Conservation (phyloP, 1,140 invertebrate species). For the Agrypnia vestita region DNA sequence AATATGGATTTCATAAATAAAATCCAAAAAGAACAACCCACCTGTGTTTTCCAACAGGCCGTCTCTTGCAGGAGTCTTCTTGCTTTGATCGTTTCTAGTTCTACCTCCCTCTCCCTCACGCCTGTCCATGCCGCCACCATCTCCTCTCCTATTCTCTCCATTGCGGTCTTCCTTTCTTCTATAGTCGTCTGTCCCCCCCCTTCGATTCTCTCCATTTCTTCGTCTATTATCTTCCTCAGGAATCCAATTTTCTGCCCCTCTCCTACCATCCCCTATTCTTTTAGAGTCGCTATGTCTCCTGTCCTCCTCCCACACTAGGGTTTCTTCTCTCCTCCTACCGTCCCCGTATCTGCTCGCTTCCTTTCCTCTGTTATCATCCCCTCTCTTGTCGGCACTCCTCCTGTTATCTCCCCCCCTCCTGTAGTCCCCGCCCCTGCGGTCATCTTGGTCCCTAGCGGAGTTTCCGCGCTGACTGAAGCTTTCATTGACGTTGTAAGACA, state of each 20-base stretch:
- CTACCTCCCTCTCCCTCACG: neutral
- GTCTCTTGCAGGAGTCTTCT: conserved; percentile 29
- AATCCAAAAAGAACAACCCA: conserved; percentile 12
- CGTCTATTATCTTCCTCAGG: neutral
- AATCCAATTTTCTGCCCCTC: conserved; percentile 36
- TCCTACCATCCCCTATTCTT: neutral
- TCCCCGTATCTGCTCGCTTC: neutral
- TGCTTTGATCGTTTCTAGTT: neutral
- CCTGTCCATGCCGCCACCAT: neutral
- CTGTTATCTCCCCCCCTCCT: conserved; percentile 5
- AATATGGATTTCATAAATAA: too few relatives aligned
- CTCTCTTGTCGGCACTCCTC: neutral
- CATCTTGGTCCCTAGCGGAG: neutral
- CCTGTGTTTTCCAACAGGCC: conserved; percentile 34
- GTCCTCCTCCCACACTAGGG: neutral
- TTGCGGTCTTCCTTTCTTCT: conserved; percentile 1
- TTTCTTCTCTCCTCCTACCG: neutral
- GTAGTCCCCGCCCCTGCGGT: neutral
- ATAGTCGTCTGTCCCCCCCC: neutral
- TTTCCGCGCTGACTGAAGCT: conserved; percentile 4
- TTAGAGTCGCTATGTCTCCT: too few relatives aligned
- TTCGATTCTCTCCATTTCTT: neutral
- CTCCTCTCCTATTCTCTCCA: neutral
- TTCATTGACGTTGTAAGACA: neutral
- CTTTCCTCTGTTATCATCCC: neutral